Evolutionary conservation across 2,113 vertebrate species (phyloP).

Genomic region (Corydoras maculifer): DNA sequence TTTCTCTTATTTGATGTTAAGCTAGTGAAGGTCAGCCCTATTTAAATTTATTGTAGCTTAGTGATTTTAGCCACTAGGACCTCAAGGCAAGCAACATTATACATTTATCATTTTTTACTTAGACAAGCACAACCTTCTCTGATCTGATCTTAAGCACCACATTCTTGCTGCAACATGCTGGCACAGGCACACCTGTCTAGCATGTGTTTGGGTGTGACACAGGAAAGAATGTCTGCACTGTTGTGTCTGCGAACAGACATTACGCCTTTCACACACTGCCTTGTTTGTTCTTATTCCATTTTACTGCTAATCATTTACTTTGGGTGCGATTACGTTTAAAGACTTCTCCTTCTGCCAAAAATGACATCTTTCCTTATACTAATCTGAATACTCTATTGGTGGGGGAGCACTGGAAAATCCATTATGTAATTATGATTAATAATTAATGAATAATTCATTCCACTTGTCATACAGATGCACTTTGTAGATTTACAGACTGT

Average conservation of each 20-base stretch:
- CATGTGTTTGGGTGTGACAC: conserved; percentile 6
- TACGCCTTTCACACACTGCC: conserved; percentile 10
- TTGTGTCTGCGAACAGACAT: conserved; percentile 37
- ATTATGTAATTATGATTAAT: no score
- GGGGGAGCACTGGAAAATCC: no score
- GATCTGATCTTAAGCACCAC: neutral
- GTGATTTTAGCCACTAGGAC: no score
- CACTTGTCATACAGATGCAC: no score
- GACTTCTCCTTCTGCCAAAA: neutral
- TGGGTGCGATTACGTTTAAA: conserved; percentile 1
- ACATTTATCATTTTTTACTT: neutral
- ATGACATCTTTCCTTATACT: no score
- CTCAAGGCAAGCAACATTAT: neutral
- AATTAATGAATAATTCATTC: no score
- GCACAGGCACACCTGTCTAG: conserved; percentile 34
- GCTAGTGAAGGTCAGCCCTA: no score
- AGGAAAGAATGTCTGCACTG: conserved; percentile 33
- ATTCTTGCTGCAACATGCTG: conserved; percentile 30
- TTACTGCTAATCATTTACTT: conserved; percentile 28
- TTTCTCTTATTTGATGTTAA: neutral
- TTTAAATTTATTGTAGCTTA: no score
- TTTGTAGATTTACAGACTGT: no score
- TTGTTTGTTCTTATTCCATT: conserved; percentile 19
- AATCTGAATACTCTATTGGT: no score
- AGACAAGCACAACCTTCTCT: neutral